Evolutionary conservation across 2,888 invertebrate species (phyloP).

Genomic region (Polia nebulosa): DNA sequence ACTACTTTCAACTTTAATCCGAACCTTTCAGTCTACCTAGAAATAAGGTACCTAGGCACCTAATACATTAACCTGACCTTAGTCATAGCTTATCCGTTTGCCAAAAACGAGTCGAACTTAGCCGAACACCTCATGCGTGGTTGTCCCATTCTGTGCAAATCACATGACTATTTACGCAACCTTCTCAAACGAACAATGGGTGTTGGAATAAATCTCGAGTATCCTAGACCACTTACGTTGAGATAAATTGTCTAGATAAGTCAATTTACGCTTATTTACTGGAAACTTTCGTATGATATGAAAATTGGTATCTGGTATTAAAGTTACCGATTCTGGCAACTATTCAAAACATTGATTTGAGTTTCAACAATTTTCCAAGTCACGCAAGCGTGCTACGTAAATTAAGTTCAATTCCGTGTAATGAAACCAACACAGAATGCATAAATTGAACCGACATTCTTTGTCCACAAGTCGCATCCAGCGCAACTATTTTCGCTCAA

Average conservation of each 20-base stretch:
- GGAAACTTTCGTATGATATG: conserved; percentile 36
- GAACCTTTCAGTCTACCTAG: not conserved
- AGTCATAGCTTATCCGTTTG: conserved; percentile 43
- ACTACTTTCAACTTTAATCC: conserved; percentile 36
- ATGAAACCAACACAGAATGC: conserved; percentile 19
- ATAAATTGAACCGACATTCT: conserved; percentile 31
- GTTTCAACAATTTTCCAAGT: not conserved
- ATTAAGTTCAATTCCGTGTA: conserved; percentile 14
- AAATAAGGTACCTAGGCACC: not conserved
- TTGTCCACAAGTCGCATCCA: conserved; percentile 68
- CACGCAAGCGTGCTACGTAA: not conserved
- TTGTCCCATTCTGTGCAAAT: conserved; percentile 69
- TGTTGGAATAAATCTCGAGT: conserved; percentile 67
- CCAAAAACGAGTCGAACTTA: conserved; percentile 52
- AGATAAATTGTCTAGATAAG: conserved; percentile 60
- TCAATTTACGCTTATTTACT: conserved; percentile 24
- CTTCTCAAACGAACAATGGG: conserved; percentile 77
- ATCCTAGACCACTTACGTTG: conserved; percentile 58
- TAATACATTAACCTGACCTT: conserved; percentile 26
- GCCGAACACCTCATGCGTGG: conserved; percentile 50
- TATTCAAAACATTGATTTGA: not conserved
- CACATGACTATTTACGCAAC: conserved; percentile 69
- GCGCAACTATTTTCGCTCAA: conserved; percentile 59
- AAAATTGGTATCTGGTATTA: conserved; percentile 21
- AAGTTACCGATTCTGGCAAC: not conserved